Percentiles rank a stretch among this genome's conserved stretches.
phyloP scores from a whole-genome alignment of 2,888 invertebrate genomes.

The Microplitis manilae region DNA sequence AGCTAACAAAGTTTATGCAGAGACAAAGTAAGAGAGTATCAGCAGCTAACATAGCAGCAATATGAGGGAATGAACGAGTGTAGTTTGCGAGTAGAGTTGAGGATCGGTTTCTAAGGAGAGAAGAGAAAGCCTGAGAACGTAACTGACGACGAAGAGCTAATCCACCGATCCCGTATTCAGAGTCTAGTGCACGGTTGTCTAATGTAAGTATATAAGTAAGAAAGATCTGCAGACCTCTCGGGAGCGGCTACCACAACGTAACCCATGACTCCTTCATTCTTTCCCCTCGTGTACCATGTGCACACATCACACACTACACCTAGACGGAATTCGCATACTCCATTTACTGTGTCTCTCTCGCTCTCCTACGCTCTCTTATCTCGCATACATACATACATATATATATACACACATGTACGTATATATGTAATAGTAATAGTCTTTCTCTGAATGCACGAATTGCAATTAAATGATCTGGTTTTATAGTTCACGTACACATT shows the following conservation, averaged over 20 bases:
- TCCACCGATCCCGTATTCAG: slow-evolving; percentile 44
- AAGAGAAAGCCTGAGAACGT: slow-evolving; percentile 72
- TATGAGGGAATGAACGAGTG: not conserved
- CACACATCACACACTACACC: slow-evolving; percentile 3
- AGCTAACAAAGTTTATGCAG: not conserved
- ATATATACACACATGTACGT: not conserved
- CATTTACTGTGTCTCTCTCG: not conserved
- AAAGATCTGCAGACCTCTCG: slow-evolving; percentile 41
- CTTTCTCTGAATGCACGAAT: slow-evolving; percentile 27
- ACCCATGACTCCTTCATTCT: slow-evolving; percentile 41
- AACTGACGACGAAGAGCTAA: slow-evolving; percentile 53
- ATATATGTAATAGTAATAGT: not conserved
- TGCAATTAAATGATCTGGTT: slow-evolving; percentile 37
- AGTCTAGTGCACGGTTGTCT: slow-evolving; percentile 33
- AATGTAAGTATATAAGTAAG: not conserved
- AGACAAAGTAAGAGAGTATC: slow-evolving; percentile 20
- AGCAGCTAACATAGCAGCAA: not conserved
- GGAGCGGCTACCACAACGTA: slow-evolving; percentile 50
- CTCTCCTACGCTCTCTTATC: slow-evolving; percentile 11
- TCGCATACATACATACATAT: slow-evolving; percentile 26
- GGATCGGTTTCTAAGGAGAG: slow-evolving; percentile 68
- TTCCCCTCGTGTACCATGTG: slow-evolving; percentile 5
- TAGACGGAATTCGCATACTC: not conserved
- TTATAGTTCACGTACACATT: slow-evolving; percentile 22
- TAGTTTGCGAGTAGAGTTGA: slow-evolving; percentile 40